A percentile compares a stretch with the other conserved stretches of the same genome.
These are phyloP conservation scores for Sesamia nonagrioides DNA, from an alignment of 1,140 invertebrate genomes.

Conservation along the genomic window DNA sequence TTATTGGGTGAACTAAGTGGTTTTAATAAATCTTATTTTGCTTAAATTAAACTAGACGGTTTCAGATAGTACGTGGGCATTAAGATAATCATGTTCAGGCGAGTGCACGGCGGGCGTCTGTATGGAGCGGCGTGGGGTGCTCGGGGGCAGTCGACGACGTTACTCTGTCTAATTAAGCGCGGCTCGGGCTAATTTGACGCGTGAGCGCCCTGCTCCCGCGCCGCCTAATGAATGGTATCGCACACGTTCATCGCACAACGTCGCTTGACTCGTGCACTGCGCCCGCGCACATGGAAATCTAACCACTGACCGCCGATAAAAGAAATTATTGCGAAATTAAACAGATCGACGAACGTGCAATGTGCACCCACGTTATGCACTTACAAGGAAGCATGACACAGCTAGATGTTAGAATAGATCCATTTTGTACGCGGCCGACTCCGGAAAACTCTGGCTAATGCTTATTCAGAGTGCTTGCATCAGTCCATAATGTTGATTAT, in stretches of 20 bases:
- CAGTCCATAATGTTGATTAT: slow-evolving; percentile 78
- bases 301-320: slow-evolving; percentile 65
- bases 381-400: slow-evolving; percentile 50
- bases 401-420: slow-evolving; percentile 60
- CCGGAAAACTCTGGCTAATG: slow-evolving; percentile 77
- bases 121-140: slow-evolving; percentile 44
- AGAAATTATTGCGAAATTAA: slow-evolving; percentile 57
- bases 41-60: neutral
- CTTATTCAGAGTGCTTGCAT: slow-evolving; percentile 77
- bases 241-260: slow-evolving; percentile 83
- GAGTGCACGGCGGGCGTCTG: slow-evolving; percentile 47
- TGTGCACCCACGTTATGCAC: slow-evolving; percentile 44
- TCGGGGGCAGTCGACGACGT: slow-evolving; percentile 52
- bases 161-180: slow-evolving; percentile 81
- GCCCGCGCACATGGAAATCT: slow-evolving; percentile 65
- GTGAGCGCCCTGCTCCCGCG: slow-evolving; percentile 64
- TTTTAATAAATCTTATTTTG: neutral
- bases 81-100: slow-evolving; percentile 29
- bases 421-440: slow-evolving; percentile 61
- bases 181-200: slow-evolving; percentile 83
- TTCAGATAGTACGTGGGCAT: slow-evolving; percentile 27
- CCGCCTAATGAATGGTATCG: slow-evolving; percentile 86
- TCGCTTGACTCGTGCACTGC: slow-evolving; percentile 62
- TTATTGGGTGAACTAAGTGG: neutral
- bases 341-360: slow-evolving; percentile 30